These are phyloP conservation scores for Brenthis hecate DNA, from an alignment of 2,888 invertebrate species.

Conservation along the genomic window DNA sequence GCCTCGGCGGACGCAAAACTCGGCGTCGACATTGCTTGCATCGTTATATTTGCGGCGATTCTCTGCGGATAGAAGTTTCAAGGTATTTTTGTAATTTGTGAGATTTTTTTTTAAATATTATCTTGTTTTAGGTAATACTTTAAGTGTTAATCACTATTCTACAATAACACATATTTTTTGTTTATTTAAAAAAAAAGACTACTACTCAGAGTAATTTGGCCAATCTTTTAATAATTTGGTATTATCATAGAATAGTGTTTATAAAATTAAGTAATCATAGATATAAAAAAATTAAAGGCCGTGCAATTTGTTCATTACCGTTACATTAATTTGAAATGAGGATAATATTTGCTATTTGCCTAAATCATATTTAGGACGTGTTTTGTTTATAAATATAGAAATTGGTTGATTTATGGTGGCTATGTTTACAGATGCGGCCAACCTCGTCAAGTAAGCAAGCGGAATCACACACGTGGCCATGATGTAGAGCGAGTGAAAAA, in stretches of 20 bases:
- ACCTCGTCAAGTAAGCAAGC: conserved; percentile 14
- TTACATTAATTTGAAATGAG: neutral
- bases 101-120: no score
- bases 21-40: conserved; percentile 66
- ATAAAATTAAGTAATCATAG: neutral
- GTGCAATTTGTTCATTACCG: no score
- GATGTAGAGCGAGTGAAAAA: conserved; percentile 4
- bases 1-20: conserved; percentile 58
- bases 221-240: no score
- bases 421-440: conserved; percentile 49
- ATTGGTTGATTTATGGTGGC: conserved; percentile 15
- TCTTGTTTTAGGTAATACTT: no score
- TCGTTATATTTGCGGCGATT: conserved; percentile 61
- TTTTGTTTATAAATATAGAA: conserved; percentile 47
- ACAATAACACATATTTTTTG: no score
- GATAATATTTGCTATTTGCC: neutral
- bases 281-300: neutral
- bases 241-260: no score
- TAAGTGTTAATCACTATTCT: no score
- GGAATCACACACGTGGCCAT: conserved; percentile 9
- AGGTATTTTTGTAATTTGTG: conserved; percentile 49
- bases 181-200: no score
- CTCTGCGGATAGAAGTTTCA: conserved; percentile 65
- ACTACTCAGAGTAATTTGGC: no score
- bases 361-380: conserved; percentile 31